A percentile compares a stretch with the other conserved stretches of the same genome.
These are phyloP conservation scores for Dicerorhinus sumatrensis DNA, from an alignment of 2,113 vertebrate genomes.

Conservation along the genomic window DNA sequence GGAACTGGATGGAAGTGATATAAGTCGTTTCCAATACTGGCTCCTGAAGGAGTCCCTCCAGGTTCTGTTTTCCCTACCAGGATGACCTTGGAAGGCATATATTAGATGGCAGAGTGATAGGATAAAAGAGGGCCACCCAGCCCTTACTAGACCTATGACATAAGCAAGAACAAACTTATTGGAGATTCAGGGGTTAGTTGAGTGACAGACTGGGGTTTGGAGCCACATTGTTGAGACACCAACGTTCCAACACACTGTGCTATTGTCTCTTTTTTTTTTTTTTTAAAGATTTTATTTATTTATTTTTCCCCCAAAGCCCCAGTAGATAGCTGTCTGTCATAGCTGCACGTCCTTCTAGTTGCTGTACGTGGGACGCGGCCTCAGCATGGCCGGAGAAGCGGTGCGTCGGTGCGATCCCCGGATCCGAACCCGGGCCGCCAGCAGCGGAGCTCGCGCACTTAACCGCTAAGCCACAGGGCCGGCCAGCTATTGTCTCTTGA, in stretches of 20 bases:
- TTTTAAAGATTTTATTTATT: too few relatives aligned
- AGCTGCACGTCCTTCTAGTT: too few relatives aligned
- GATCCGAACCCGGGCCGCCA: too few relatives aligned
- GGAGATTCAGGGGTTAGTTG: not conserved
- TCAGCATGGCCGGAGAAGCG: too few relatives aligned
- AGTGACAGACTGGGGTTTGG: conserved; percentile 12
- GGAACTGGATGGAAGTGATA: not conserved
- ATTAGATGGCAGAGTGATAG: not conserved
- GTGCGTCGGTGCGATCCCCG: too few relatives aligned
- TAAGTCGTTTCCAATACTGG: not conserved
- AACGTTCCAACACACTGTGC: not conserved
- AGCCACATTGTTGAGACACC: not conserved
- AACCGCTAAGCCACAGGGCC: too few relatives aligned
- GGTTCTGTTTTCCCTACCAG: not conserved
- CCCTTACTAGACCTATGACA: not conserved
- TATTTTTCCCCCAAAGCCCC: too few relatives aligned
- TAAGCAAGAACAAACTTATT: not conserved
- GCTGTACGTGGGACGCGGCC: too few relatives aligned
- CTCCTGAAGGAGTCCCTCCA: not conserved
- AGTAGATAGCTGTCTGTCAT: too few relatives aligned
- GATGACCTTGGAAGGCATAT: not conserved
- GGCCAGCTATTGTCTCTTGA: not conserved
- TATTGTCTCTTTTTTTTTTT: not conserved
- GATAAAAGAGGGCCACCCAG: not conserved
- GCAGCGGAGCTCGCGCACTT: too few relatives aligned